Conservation (phyloP, 2,888 invertebrate species). For the Ypsolopha scabrella region DNA sequence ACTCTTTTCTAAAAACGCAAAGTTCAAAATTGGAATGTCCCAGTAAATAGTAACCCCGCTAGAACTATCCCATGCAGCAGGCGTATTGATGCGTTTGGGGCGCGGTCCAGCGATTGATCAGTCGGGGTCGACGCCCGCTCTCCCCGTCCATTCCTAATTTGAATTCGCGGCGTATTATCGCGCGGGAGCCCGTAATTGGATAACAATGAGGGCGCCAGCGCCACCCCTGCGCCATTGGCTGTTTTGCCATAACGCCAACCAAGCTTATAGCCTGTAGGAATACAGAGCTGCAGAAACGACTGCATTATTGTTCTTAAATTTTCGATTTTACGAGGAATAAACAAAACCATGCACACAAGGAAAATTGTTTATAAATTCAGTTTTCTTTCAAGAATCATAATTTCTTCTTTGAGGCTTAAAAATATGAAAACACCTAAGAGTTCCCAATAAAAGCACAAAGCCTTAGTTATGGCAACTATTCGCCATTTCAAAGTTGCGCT, state of each 20-base stretch:
- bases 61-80: neutral
- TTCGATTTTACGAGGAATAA: neutral
- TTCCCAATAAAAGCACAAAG: too few relatives aligned
- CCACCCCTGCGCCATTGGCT: constrained; percentile 26
- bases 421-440: too few relatives aligned
- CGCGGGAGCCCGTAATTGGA: constrained; percentile 66
- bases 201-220: constrained; percentile 52
- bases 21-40: neutral
- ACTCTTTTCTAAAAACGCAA: neutral
- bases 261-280: neutral
- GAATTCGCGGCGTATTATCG: constrained; percentile 67
- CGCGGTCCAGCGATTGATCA: constrained; percentile 59
- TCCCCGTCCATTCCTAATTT: constrained; percentile 58
- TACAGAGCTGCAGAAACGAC: neutral
- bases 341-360: too few relatives aligned
- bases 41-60: neutral
- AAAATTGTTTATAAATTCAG: too few relatives aligned
- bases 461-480: too few relatives aligned
- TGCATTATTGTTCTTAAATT: neutral
- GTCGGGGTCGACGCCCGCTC: constrained; percentile 61
- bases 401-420: neutral
- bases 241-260: constrained; percentile 25
- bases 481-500: neutral
- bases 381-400: too few relatives aligned
- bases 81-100: constrained; percentile 15